These are phyloP conservation scores for Lophotis ruficrista DNA, from an alignment of 2,113 vertebrate genomes.

Conservation along the genomic window DNA sequence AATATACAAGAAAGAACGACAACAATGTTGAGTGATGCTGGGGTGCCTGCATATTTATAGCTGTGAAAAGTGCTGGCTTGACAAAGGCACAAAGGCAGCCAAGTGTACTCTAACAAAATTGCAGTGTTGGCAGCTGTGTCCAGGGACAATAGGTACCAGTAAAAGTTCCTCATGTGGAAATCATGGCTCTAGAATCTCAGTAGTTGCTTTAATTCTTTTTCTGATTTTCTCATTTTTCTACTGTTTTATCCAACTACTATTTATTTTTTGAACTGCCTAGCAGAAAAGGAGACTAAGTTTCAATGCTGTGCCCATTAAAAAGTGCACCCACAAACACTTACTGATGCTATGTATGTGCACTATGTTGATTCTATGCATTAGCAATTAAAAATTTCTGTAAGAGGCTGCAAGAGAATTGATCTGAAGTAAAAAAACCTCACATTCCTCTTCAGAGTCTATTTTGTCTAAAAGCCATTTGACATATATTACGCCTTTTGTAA, in stretches of 20 bases:
- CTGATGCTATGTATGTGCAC: not conserved
- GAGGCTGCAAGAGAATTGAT: not conserved
- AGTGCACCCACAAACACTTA: not conserved
- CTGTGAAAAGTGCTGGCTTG: constrained; percentile 28
- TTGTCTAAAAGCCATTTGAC: not conserved
- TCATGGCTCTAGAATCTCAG: not conserved
- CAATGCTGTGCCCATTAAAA: not conserved
- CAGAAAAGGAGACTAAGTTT: not conserved
- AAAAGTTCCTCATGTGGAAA: constrained; percentile 27
- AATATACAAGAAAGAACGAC: not conserved
- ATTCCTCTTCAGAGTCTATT: not conserved
- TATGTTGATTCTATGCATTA: not conserved
- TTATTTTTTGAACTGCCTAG: not conserved
- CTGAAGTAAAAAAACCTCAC: fast-evolving
- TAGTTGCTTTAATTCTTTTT: not conserved
- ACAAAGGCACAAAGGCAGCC: constrained; percentile 3
- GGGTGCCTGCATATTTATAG: not conserved
- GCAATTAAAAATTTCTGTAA: not conserved
- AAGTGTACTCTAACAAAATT: constrained; percentile 1
- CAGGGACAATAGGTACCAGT: not conserved
- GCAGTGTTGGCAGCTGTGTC: not conserved
- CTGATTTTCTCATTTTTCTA: not conserved
- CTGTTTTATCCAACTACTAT: not conserved
- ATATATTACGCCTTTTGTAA: not conserved
- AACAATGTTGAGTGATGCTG: not conserved